Evolutionary conservation across 2,113 vertebrate genomes (phyloP).

Genomic region (Synodontis membranacea): DNA sequence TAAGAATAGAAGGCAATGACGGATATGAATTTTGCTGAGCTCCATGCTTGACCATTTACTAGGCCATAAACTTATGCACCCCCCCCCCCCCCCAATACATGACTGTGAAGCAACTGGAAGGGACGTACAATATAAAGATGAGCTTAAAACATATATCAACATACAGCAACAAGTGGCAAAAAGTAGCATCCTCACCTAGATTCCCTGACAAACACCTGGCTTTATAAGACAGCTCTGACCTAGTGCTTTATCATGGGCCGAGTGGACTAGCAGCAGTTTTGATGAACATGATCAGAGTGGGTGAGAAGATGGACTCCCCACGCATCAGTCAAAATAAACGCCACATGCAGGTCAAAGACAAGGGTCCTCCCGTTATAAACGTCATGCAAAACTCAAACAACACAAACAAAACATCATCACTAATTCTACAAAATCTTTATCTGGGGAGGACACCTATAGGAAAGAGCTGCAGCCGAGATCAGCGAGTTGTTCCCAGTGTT

Average conservation of each 20-base stretch:
- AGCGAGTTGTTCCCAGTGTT: conserved; percentile 44
- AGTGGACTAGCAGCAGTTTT: conserved; percentile 48
- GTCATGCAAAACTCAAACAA: conserved; percentile 62
- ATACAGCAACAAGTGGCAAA: conserved; percentile 18
- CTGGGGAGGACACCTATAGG: conserved; percentile 51
- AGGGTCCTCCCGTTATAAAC: conserved; percentile 47
- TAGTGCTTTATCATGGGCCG: conserved; percentile 27
- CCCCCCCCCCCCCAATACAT: too few relatives aligned
- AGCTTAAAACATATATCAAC: conserved; percentile 1
- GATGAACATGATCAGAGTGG: conserved; percentile 29
- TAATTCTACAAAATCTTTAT: conserved; percentile 64
- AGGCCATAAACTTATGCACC: too few relatives aligned
- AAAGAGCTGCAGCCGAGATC: conserved; percentile 53
- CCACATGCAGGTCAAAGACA: conserved; percentile 48
- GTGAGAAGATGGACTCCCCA: conserved; percentile 3
- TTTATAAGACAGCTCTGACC: conserved; percentile 43
- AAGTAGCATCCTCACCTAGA: conserved; percentile 37
- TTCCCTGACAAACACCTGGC: conserved; percentile 41
- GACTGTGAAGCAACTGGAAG: conserved; percentile 30
- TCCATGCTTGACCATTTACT: too few relatives aligned
- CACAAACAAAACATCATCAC: conserved; percentile 51
- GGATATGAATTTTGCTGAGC: too few relatives aligned
- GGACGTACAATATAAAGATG: conserved; percentile 28
- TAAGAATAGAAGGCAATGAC: too few relatives aligned
- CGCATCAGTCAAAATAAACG: conserved; percentile 44